Evolutionary conservation across 2,113 vertebrate genomes (phyloP).

Genomic region (Limnothrissa miodon): DNA sequence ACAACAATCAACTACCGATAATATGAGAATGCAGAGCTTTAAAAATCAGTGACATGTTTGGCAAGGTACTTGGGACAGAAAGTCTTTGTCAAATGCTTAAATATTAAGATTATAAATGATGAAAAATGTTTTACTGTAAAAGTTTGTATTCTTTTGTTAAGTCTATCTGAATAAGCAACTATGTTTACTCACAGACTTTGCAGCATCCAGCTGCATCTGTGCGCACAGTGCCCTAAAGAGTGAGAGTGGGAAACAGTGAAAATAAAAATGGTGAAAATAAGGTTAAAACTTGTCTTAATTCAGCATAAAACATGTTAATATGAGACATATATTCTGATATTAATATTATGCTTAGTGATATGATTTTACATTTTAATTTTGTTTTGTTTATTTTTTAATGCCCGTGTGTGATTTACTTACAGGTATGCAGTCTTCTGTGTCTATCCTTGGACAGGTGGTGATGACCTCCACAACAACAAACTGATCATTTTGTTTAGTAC

Average conservation of each 20-base stretch:
- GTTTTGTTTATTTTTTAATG: not conserved
- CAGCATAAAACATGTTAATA: too few relatives aligned
- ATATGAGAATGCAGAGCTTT: not conserved
- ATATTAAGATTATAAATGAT: too few relatives aligned
- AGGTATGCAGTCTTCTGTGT: slow-evolving; percentile 55
- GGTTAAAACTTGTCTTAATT: not conserved
- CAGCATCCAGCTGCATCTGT: slow-evolving; percentile 67
- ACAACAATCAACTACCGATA: not conserved
- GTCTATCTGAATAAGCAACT: slow-evolving; percentile 7
- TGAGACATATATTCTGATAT: too few relatives aligned
- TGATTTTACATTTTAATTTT: not conserved
- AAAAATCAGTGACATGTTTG: too few relatives aligned
- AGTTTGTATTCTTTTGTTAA: not conserved
- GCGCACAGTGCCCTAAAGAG: slow-evolving; percentile 65
- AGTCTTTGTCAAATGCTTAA: too few relatives aligned
- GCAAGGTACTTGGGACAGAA: too few relatives aligned
- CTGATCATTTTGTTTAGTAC: slow-evolving; percentile 53
- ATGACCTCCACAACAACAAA: slow-evolving; percentile 24
- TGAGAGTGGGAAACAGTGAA: slow-evolving; percentile 21
- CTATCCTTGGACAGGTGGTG: slow-evolving; percentile 53
- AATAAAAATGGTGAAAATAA: not conserved
- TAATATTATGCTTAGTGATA: not conserved
- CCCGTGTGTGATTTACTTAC: slow-evolving; percentile 65
- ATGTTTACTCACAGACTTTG: slow-evolving; percentile 64
- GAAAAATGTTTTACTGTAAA: too few relatives aligned